Evolutionary conservation across 2,113 vertebrate species (phyloP), one percentile per base, ranked within the genome.

Genomic region (Sclerurus mexicanus): DNA sequence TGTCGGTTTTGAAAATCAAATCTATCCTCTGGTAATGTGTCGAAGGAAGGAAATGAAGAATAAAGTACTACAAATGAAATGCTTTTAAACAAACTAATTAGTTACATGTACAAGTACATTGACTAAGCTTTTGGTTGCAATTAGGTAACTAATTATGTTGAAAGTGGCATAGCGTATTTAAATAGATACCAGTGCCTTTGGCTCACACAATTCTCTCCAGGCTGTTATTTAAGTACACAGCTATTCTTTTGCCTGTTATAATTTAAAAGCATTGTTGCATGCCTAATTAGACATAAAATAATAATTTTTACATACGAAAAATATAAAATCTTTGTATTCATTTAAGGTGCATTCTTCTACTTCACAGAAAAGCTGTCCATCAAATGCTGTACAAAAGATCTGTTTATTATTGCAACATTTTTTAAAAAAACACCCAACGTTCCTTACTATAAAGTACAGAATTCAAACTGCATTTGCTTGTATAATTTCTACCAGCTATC

Each of bases 81-180:
- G 66, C 71, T 97, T 97, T 91, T 91, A 95, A 94, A 78, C 67
- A 93, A 97, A 89, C 68, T 80, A 95, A 93, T 97, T 96, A 97
- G 93, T 96, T 96, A 63, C 63, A 49, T 90, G 71, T 94, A 82
- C 82, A 87, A 92, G 82, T 56, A 39, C 81, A 81, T 85, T 73
- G 53, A 87, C 75, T 95, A 69, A 66, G 77, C 91, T 96, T 96
- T 86, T 42, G 50, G 44, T 90, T 97, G 83, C 92, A 96, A 77
- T 96, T 97, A 96, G 91, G 94, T 95, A 83, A 92, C 94, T 96
- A 90, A 96, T 97, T 96, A 96, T 81, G 82, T 94, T 90, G 94
- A 96, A 98, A 95, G 89, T 93, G 82, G 95, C 93, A 90, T 86
- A 81, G 67, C 80, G 64, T 95, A 73, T 93, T 96, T 96, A 94